Percentiles rank a stretch among this genome's conserved stretches.
phyloP scores from a whole-genome alignment of 2,113 vertebrate species.

The Varanus salvator region DNA sequence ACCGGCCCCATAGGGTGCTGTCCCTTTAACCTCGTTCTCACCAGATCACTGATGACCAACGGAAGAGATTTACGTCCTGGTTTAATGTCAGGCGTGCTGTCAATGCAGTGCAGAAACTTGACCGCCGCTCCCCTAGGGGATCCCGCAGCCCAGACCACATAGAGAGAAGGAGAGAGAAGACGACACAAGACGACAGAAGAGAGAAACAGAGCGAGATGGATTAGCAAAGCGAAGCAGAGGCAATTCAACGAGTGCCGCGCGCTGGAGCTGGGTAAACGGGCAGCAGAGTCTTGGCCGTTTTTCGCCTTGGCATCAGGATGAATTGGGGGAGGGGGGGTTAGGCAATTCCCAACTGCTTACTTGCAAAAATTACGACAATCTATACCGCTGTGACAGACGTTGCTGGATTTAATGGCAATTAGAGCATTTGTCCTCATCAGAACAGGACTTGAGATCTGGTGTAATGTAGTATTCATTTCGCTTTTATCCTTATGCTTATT shows the following conservation, averaged over 20 bases:
- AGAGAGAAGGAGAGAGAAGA: conserved; percentile 43
- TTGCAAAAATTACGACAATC: not conserved
- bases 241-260: conserved; percentile 29
- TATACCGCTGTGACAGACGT: not conserved
- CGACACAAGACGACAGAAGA: not conserved
- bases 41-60: conserved; percentile 80
- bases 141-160: conserved; percentile 30
- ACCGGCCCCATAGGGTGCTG: conserved; percentile 28
- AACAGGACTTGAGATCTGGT: not conserved
- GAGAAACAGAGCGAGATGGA: not conserved
- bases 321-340: not conserved
- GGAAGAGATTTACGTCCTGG: conserved; percentile 81
- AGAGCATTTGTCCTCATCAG: too few species aligned
- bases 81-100: conserved; percentile 82
- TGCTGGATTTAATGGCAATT: not conserved
- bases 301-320: not conserved
- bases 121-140: conserved; percentile 73
- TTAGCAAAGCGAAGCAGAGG: conserved; percentile 25
- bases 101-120: conserved; percentile 80
- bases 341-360: not conserved
- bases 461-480: not conserved
- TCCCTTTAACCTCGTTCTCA: conserved; percentile 73
- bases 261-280: not conserved
- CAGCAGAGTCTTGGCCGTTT: not conserved
- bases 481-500: too few species aligned